Evolutionary conservation across 2,113 vertebrate species (phyloP).

Genomic region (Neomonachus schauinslandi): DNA sequence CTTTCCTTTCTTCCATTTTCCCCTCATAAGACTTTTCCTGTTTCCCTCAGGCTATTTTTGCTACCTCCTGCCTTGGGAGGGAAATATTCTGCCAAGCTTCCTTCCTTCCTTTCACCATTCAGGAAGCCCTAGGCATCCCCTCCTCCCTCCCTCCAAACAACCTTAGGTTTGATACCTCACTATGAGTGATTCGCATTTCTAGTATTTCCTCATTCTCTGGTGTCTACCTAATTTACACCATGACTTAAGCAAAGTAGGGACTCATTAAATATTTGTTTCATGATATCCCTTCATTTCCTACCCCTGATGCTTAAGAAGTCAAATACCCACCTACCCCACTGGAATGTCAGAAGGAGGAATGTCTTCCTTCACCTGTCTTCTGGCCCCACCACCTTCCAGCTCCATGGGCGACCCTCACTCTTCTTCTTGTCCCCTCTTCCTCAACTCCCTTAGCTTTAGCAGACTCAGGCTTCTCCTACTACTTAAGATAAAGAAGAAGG

Average conservation of each 20-base stretch:
- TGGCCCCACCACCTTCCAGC: neutral
- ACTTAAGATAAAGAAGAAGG: neutral
- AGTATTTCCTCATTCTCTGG: constrained; percentile 11
- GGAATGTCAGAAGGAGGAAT: neutral
- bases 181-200: neutral
- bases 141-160: neutral
- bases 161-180: neutral
- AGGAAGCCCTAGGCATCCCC: neutral
- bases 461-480: neutral
- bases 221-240: neutral
- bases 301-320: neutral
- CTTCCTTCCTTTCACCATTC: neutral
- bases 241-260: neutral
- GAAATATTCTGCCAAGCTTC: neutral
- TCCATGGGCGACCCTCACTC: neutral
- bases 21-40: neutral
- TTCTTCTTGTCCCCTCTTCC: neutral
- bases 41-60: neutral
- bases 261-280: neutral
- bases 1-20: neutral
- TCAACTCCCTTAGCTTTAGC: neutral
- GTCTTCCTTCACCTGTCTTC: neutral
- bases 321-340: neutral
- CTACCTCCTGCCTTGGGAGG: neutral
- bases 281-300: neutral